Evolutionary conservation across 2,888 invertebrate species (phyloP), one percentile per base, ranked within the genome.

Genomic region (Troides aeacus): DNA sequence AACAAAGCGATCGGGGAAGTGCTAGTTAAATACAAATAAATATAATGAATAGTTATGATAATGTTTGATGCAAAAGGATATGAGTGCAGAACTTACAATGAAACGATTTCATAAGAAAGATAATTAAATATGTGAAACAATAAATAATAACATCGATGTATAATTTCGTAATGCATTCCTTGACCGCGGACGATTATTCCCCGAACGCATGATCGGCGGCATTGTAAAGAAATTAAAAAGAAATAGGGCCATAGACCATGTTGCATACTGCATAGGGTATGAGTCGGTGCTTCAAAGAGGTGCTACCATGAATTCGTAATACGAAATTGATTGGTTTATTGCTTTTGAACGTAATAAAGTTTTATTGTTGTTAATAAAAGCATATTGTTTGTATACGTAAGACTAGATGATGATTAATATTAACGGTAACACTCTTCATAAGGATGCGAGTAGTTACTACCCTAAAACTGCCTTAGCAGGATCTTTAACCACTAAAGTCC

Each of bases 141-240:
- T 63, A 59, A 64, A 50, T 63, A 60, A 66, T 62, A 59, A 64
- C 39, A 50, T 60, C 23, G 63, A 70, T 59, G 66, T 66, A 70
- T 71, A 68, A 70, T 70, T 70, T 64, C 66, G 70, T 59, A 53
- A 70, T 73, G 73, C 70, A 73, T 65, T 70, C 63, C 70, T 57
- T 73, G 71, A 66, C 68, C 72, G 69, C 74, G 71, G 30, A 72
- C 78, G 77, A 82, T 81, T 76, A 79, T 86, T 86, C 87, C 79
- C 74, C 79, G 87, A 87, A 86, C 71, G 72, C 76, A 72, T 72
- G 74, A 74, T 67, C 77, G 84, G 84, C 88, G 87, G 87, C 82
- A 74, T 75, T 78, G 76, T 83, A 86, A 84, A 84, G 85, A 87
- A 86, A 88, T 88, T 88, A 87, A 89, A 89, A 88, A 89, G 86